These are phyloP conservation scores for Drosophila tristis DNA, from an alignment of 1,140 invertebrate genomes.

Conservation along the genomic window DNA sequence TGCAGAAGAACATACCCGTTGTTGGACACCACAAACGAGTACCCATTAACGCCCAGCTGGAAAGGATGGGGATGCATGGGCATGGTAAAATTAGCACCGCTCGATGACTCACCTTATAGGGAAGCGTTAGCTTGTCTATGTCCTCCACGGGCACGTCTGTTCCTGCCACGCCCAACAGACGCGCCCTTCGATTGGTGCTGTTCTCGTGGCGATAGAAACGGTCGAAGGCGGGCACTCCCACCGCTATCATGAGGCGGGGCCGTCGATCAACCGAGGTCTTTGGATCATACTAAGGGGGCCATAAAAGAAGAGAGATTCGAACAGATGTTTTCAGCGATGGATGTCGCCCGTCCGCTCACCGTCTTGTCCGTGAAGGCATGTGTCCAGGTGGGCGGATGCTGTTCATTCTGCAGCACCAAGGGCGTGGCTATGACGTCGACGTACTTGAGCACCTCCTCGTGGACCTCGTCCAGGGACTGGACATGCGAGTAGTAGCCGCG, in stretches of 20 bases:
- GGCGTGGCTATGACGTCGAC: slow-evolving; percentile 95
- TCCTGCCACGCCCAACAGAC: slow-evolving; percentile 95
- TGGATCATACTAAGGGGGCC: slow-evolving; percentile 74
- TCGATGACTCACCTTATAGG: slow-evolving; percentile 87
- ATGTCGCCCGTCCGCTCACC: slow-evolving; percentile 84
- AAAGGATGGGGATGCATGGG: slow-evolving; percentile 7
- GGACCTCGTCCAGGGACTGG: slow-evolving; percentile 95
- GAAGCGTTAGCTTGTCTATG: slow-evolving; percentile 93
- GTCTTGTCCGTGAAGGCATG: slow-evolving; percentile 94
- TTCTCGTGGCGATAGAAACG: slow-evolving; percentile 87
- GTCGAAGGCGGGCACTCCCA: slow-evolving; percentile 94
- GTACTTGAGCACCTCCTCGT: slow-evolving; percentile 96
- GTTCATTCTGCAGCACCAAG: slow-evolving; percentile 90
- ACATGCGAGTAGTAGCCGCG: slow-evolving; percentile 97
- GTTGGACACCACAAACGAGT: slow-evolving; percentile 97
- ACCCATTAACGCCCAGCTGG: slow-evolving; percentile 97
- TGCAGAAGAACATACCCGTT: slow-evolving; percentile 96
- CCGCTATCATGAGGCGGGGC: slow-evolving; percentile 91
- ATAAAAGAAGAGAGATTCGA: not conserved
- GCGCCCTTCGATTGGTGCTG: slow-evolving; percentile 87
- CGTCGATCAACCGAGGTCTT: slow-evolving; percentile 85
- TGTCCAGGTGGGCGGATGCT: slow-evolving; percentile 95
- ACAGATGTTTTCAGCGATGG: not conserved
- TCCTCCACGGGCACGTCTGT: slow-evolving; percentile 97
- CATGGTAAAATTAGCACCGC: rapidly evolving